Evolutionary conservation across 35 echinoderm and acorn worm genomes (phyloP), one percentile per base, ranked within the genome.

Genomic region (Ophioderma brevispina): DNA sequence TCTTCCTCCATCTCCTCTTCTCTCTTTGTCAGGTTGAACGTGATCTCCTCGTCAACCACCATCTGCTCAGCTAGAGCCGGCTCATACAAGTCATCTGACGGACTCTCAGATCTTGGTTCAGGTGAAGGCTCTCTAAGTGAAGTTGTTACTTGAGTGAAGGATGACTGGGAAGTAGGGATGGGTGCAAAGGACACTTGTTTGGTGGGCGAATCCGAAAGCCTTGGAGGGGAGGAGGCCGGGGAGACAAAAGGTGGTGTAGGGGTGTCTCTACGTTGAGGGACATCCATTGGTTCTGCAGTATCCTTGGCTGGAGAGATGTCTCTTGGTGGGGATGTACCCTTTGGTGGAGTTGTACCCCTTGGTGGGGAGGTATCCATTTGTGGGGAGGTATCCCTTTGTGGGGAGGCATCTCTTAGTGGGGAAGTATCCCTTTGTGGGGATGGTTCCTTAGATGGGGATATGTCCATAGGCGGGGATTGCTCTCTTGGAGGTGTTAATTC

Each of bases 1-100:
- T 88, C 86, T 15, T 41, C 86, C 41, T 87, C 91, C 32, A 49
- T 14, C 35, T 92, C 85, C 0, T 82, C 36, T 32, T 15, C 50
- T 32, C 79, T 25, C 63, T 75, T 89, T 33, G 78, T 41, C 31
- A 95, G 77, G 77, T 95, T 90, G 37, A 95, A 95, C 0, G 89
- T 91, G 64, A 95, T 91, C 63, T 95, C 93, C 55, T 87, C 80
- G 64, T 95, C 93, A 8, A 91, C 84, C 25, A 79, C 34, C 79
- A 77, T 82, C 19, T 76, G 78, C 63, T 80, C 79, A 37, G 37
- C 32, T 28, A 79, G 5, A 34, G 43, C 41, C 13, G 36, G 40
- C 77, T 80, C 43, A 79, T 38, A 40, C 31, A 55, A 23, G 23
- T 81, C 59, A 23, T 76, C 76, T 0, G 86, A 40, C 35, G 87